These are phyloP conservation scores for Coptodon bakossiorum DNA, from an alignment of 2,113 vertebrate species.

Conservation along the genomic window DNA sequence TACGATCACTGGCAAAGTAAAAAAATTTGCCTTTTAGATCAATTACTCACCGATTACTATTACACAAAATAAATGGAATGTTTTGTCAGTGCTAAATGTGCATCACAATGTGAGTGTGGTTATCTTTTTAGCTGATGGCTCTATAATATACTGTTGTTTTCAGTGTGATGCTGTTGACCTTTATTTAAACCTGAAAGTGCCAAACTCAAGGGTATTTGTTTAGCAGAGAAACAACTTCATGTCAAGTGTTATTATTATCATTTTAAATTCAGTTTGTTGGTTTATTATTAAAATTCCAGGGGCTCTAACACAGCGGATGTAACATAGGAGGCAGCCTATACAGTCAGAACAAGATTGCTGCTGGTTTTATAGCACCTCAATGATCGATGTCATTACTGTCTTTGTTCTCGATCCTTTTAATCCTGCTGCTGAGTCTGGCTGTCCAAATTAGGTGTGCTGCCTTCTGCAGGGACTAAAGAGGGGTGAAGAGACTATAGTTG, in stretches of 20 bases:
- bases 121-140: conserved; percentile 6
- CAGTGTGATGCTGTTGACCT: conserved; percentile 6
- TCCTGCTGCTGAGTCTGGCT: conserved; percentile 6
- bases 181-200: not conserved
- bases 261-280: not conserved
- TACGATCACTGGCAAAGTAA: not conserved
- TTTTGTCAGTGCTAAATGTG: not conserved
- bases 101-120: not conserved
- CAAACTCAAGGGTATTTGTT: not conserved
- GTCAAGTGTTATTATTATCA: not conserved
- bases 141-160: not conserved
- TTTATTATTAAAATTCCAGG: not conserved
- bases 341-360: not conserved
- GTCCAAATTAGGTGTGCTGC: conserved; percentile 22
- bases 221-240: not conserved
- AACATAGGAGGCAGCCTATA: not conserved
- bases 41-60: conserved; percentile 10
- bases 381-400: conserved; percentile 36
- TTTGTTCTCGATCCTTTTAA: conserved; percentile 44
- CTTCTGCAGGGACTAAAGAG: not conserved
- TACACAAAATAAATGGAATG: not conserved
- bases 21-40: not conserved
- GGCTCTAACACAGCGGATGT: not conserved
- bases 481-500: not conserved
- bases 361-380: conserved; percentile 3